Evolutionary conservation across 2,888 invertebrate genomes (phyloP), one percentile per base, ranked within the genome.

Genomic region (Leucania comma): DNA sequence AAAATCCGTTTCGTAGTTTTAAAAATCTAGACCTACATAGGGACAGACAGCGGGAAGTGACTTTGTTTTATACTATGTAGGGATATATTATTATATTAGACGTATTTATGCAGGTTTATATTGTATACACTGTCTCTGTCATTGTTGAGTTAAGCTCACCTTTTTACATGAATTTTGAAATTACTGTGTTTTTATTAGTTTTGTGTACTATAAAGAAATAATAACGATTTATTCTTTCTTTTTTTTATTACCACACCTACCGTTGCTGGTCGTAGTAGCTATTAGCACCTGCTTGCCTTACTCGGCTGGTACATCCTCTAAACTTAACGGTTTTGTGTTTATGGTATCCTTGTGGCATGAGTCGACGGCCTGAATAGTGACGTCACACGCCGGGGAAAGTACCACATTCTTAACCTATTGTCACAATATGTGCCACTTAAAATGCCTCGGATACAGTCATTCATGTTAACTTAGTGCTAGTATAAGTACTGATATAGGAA

Each of bases 301-400:
- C 61, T 58, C 51, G 57, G 29, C 24, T 60, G 22, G 32, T 62
- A 59, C 81, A 70, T 80, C 78, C 81, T 80, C 61, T 54, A 75
- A 26, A 64, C 51, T 60, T 79, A 78, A 79, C 79, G 78, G 81
- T 81, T 48, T 46, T n/a, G 48, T 68, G 38, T 77, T 81, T 78
- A 81, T 77, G 78, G 68, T 78, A 83, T 83, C 83, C 83, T 88
- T 81, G 70, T 68, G 60, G 72, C 68, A 81, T 87, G 86, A 86
- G 78, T 86, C 80, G 81, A 48, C 69, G 75, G 72, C 82, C 82
- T 80, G 67, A 75, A 80, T 76, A 56, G 67, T 91, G 91, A 90
- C 89, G 89, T 89, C 89, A 89, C 81, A 22, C 50, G 85, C 73
- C 53, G 88, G 91, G 84, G 92, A 92, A 92, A 92, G 92, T 92